Conservation (phyloP, 2,888 invertebrate species). For the Epirrhoe tristata region DNA sequence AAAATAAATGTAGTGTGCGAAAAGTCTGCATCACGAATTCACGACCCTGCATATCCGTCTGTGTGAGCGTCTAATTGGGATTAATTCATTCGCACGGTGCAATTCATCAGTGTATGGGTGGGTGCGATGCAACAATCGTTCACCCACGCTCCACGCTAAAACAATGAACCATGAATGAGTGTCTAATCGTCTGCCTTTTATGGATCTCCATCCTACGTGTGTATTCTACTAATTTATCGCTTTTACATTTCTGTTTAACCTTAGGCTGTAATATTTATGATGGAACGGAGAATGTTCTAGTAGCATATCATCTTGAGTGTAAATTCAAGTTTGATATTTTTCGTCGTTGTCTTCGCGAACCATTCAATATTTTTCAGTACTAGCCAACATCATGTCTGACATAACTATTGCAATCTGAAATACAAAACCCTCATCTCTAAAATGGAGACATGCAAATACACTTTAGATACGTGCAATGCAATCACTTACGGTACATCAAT, state of each 20-base stretch:
- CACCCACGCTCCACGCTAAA: constrained; percentile 65
- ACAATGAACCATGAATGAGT: constrained; percentile 68
- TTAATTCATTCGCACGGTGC: constrained; percentile 71
- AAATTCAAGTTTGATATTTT: background rate
- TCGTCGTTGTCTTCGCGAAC: background rate
- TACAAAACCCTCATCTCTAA: background rate
- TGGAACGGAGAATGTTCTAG: too few relatives aligned
- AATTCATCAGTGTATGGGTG: constrained; percentile 71
- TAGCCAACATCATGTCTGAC: background rate
- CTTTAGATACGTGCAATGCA: background rate
- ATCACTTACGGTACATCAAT: background rate
- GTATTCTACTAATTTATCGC: constrained; percentile 57
- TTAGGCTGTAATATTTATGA: constrained; percentile 11
- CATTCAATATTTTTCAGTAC: background rate
- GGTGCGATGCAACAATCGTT: constrained; percentile 77
- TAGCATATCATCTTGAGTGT: background rate
- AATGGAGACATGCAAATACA: background rate
- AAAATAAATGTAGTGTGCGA: constrained; percentile 4
- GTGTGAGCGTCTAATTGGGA: constrained; percentile 65
- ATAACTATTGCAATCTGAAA: too few relatives aligned
- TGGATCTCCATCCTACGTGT: constrained; percentile 62
- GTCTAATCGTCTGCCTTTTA: constrained; percentile 62
- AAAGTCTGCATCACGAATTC: constrained; percentile 7
- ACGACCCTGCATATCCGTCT: constrained; percentile 54
- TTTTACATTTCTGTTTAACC: constrained; percentile 31